phyloP scores from a whole-genome alignment of 1,140 invertebrate genomes.

The Sitophilus oryzae region DNA sequence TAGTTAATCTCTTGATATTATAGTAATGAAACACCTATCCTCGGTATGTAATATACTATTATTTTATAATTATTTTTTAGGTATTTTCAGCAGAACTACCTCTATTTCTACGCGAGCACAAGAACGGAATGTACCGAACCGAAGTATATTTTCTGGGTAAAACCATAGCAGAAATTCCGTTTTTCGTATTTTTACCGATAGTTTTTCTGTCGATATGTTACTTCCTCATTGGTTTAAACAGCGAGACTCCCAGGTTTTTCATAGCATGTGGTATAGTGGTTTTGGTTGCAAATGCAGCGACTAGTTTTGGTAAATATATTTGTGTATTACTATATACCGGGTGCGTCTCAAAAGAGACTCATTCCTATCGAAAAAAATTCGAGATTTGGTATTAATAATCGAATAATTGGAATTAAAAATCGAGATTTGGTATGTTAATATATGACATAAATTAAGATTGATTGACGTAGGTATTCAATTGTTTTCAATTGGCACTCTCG shows the following conservation, averaged over 20 bases:
- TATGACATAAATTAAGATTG: too few species aligned
- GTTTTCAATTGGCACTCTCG: too few species aligned
- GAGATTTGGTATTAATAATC: too few species aligned
- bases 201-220: constrained; percentile 83
- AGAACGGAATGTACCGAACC: constrained; percentile 86
- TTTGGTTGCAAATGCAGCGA: constrained; percentile 83
- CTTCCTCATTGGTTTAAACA: constrained; percentile 80
- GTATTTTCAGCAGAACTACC: constrained; percentile 88
- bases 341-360: too few species aligned
- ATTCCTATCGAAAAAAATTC: too few species aligned
- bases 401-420: too few species aligned
- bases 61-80: constrained; percentile 58
- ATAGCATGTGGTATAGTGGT: constrained; percentile 67
- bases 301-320: constrained; percentile 85
- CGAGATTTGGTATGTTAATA: too few species aligned
- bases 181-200: constrained; percentile 75
- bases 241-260: constrained; percentile 65
- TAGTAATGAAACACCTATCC: not conserved
- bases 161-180: constrained; percentile 78
- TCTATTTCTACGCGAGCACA: constrained; percentile 86
- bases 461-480: too few species aligned
- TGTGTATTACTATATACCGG: too few species aligned
- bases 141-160: constrained; percentile 93
- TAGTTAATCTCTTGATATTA: too few species aligned
- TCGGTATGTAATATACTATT: too few species aligned